Evolutionary conservation across 2,888 invertebrate species (phyloP).

Genomic region (Harpalus rubripes): DNA sequence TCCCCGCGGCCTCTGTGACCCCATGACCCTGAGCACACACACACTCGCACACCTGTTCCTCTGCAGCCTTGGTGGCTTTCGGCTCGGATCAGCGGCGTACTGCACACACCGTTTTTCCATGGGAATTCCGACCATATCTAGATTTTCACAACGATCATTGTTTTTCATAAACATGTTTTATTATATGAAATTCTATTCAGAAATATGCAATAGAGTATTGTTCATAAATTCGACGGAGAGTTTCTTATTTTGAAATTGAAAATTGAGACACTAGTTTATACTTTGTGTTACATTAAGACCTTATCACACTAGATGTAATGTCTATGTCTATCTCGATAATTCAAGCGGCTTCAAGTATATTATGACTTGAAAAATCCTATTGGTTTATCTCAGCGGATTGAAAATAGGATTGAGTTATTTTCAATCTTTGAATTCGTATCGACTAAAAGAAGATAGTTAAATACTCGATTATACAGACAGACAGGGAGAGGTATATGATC

Average conservation of each 20-base stretch:
- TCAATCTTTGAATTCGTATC: too few relatives aligned
- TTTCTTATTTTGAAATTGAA: too few relatives aligned
- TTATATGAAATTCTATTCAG: constrained; percentile 1
- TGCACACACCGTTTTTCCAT: constrained; percentile 10
- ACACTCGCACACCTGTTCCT: constrained; percentile 62
- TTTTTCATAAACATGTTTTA: constrained; percentile 4
- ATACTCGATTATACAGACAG: too few relatives aligned
- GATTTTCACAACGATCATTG: neutral
- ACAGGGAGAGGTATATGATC: too few relatives aligned
- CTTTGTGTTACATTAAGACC: neutral
- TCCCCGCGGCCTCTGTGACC: constrained; percentile 64
- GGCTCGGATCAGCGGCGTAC: constrained; percentile 36
- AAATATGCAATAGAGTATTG: neutral
- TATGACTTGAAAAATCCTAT: too few relatives aligned
- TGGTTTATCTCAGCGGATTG: too few relatives aligned
- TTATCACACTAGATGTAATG: too few relatives aligned
- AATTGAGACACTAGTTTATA: neutral
- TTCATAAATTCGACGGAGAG: neutral
- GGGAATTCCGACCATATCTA: neutral
- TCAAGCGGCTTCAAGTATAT: too few relatives aligned
- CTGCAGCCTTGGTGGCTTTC: constrained; percentile 44
- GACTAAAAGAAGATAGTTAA: too few relatives aligned
- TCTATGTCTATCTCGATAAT: too few relatives aligned
- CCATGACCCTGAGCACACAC: constrained; percentile 62
- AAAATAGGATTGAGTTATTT: too few relatives aligned